These are phyloP conservation scores for Eubucco bourcierii DNA, from an alignment of 2,113 vertebrate genomes.

Conservation along the genomic window DNA sequence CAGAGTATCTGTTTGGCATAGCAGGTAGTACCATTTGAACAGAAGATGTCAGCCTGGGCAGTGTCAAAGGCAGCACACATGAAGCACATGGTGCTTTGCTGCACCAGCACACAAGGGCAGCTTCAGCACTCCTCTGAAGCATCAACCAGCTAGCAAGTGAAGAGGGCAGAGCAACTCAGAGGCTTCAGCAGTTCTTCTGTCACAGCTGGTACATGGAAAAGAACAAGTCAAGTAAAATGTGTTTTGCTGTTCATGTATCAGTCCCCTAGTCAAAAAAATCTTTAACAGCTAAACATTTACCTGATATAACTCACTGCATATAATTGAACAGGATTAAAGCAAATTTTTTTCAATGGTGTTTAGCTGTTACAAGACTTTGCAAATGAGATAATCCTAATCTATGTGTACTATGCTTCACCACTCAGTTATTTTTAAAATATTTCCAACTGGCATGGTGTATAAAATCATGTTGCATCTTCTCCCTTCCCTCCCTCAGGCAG, in stretches of 20 bases:
- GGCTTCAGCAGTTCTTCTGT: not conserved
- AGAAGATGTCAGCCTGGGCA: not conserved
- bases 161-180: not conserved
- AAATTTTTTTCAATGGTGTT: not conserved
- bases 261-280: not conserved
- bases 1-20: not conserved
- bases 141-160: not conserved
- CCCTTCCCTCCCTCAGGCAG: not conserved
- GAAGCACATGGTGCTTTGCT: rapidly evolving
- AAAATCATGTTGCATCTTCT: not conserved
- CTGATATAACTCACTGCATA: not conserved
- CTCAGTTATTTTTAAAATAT: not conserved
- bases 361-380: not conserved
- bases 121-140: not conserved
- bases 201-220: not conserved
- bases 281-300: not conserved
- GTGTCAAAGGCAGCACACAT: not conserved
- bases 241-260: not conserved
- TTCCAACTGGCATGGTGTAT: not conserved
- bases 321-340: slow-evolving; percentile 9
- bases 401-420: not conserved
- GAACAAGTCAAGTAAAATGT: not conserved
- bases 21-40: not conserved
- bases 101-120: not conserved
- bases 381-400: slow-evolving; percentile 41